Base-by-base conservation (phyloP, 2,888 invertebrate species). In the Hipparchia sbordonii region DNA sequence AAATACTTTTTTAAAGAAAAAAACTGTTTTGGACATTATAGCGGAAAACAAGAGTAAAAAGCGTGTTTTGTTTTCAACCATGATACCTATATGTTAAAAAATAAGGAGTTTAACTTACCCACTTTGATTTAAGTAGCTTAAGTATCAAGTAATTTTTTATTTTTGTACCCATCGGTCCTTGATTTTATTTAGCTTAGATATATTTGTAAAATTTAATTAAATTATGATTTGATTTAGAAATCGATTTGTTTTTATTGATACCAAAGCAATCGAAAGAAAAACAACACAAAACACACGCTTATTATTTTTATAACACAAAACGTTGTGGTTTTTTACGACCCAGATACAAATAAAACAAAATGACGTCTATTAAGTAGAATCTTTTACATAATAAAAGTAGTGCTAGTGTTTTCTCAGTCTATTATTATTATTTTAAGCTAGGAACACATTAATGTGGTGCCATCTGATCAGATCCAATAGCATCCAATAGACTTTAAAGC, bases 331-430 rank as follows among this genome's bases (percentile, higher is more conserved):
- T n/a, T 67, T 67, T 67, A 67, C 59, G 67, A 33, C 67, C 57
- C 57, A 57, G 46, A 67, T 67, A 48, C 33, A 48, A 3, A 56
- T 67, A 51, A 59, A 67, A 67, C 13, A 57, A 59, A 67, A 57
- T 67, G 45, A 63, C 62, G 48, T 66, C 65, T 69, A 70, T 51
- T 74, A 51, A 72, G 65, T 65, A 39, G 67, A 67, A 70, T 67
- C 62, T 67, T 74, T 77, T 74, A 75, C 70, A 73, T 77, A 74
- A 77, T 7, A 73, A 75, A 23, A 67, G n/a, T 63, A 46, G 60
- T 70, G 65, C 57, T 69, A 57, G 67, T 68, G 56, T 60, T 60
- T 60, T 45, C 39, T 12, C 72, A 77, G 39, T 73, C 68, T 71
- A 77, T 77, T 57, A 57, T 74, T 77, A 76, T 74, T 56, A 39